Conservation (phyloP, 2,888 invertebrate species). For the Dryobota labecula region DNA sequence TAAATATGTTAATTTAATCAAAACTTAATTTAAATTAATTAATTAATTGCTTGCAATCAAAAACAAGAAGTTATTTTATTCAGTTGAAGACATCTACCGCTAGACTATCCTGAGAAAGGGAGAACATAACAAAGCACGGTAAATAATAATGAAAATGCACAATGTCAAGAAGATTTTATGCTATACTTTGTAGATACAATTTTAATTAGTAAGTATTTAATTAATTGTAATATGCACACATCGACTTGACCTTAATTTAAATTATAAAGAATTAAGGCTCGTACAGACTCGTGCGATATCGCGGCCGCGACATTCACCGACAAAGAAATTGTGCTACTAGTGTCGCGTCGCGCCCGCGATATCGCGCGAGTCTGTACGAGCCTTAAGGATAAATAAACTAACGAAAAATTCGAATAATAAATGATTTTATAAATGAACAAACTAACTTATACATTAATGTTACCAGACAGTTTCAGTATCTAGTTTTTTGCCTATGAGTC, state of each 20-base stretch:
- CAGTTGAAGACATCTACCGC: neutral
- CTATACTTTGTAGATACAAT: neutral
- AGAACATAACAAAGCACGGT: neutral
- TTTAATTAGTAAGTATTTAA: neutral
- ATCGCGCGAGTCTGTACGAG: too few species aligned
- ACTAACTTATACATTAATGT: neutral
- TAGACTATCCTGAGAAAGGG: neutral
- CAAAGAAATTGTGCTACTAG: too few species aligned
- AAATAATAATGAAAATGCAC: neutral
- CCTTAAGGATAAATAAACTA: neutral
- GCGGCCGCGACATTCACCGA: too few species aligned
- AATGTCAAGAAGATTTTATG: neutral
- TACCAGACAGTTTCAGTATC: neutral
- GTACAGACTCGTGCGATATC: too few species aligned
- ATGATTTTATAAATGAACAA: neutral
- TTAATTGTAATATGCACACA: neutral
- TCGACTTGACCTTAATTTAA: neutral
- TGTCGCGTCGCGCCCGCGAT: too few species aligned
- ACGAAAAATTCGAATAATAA: neutral
- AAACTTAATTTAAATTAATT: too few species aligned
- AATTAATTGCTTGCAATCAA: slow-evolving; percentile 7
- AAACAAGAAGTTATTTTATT: slow-evolving; percentile 5
- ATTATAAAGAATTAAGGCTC: neutral
- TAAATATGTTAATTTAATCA: slow-evolving; percentile 6
- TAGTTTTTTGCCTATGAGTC: neutral